Conservation (phyloP, 1,140 invertebrate species). For the Drosophila bocki region DNA sequence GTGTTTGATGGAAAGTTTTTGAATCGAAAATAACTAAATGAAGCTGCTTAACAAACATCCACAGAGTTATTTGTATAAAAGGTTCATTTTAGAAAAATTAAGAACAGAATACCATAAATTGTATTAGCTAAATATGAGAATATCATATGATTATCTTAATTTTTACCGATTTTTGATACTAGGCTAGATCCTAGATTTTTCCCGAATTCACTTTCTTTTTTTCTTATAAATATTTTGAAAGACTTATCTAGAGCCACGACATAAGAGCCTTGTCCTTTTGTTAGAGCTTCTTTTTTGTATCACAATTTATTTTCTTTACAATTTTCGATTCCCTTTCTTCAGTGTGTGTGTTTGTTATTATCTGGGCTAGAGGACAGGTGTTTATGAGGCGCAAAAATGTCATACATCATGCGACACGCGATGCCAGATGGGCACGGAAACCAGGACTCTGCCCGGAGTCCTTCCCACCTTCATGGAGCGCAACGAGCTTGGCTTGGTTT, state of each 20-base stretch:
- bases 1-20: too few species aligned
- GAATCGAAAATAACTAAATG: too few species aligned
- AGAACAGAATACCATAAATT: too few species aligned
- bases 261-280: not conserved
- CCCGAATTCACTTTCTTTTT: too few species aligned
- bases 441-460: conserved; percentile 11
- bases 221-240: too few species aligned
- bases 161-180: too few species aligned
- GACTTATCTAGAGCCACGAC: not conserved
- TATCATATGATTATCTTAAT: too few species aligned
- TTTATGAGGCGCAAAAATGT: conserved; percentile 82
- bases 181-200: too few species aligned
- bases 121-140: too few species aligned
- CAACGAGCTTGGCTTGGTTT: conserved; percentile 37
- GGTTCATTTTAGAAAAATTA: too few species aligned
- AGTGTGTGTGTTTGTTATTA: conserved; percentile 50
- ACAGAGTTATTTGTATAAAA: too few species aligned
- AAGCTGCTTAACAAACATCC: too few species aligned
- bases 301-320: not conserved
- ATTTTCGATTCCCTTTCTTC: not conserved
- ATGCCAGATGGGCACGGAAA: conserved; percentile 5
- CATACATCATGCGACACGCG: conserved; percentile 77
- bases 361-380: conserved; percentile 42
- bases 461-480: conserved; percentile 18
- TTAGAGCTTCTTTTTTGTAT: not conserved